phyloP scores from a whole-genome alignment of 2,113 vertebrate species.

The Mormoops blainvillei region DNA sequence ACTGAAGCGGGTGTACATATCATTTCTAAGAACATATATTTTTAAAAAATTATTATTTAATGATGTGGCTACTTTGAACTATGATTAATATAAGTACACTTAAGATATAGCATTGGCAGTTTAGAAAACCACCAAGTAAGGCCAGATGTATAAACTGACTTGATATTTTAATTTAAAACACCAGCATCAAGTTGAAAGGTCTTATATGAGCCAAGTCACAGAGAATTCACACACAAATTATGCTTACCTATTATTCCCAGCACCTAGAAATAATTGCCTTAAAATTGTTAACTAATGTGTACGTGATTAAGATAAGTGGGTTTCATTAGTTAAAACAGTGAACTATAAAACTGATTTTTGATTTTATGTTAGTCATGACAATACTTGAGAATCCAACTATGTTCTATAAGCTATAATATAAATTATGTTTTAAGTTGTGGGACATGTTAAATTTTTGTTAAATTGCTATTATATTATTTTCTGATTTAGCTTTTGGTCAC shows the following conservation, averaged over 20 bases:
- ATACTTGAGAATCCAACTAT: slow-evolving; percentile 14
- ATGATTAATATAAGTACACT: slow-evolving; percentile 65
- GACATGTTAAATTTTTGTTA: background rate
- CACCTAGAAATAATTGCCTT: slow-evolving; percentile 20
- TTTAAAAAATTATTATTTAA: slow-evolving; percentile 62
- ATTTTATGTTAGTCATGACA: background rate
- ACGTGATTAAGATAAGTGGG: background rate
- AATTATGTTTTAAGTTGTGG: slow-evolving; percentile 6
- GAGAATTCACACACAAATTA: slow-evolving; percentile 36
- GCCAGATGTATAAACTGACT: slow-evolving; percentile 67
- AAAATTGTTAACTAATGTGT: background rate
- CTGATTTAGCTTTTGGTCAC: background rate
- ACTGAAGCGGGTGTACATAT: background rate
- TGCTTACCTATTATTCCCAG: background rate
- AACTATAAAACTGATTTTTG: background rate
- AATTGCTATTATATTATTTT: background rate
- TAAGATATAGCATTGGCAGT: slow-evolving; percentile 70
- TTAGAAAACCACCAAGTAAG: slow-evolving; percentile 74
- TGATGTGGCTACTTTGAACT: slow-evolving; percentile 74
- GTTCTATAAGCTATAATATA: background rate
- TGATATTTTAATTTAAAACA: slow-evolving; percentile 70
- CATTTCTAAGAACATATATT: slow-evolving; percentile 56
- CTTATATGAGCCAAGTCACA: slow-evolving; percentile 33
- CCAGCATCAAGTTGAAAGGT: slow-evolving; percentile 29
- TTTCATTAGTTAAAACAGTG: background rate